phyloP scores from a whole-genome alignment of 1,140 invertebrate species.

The Ceratina australensis region DNA sequence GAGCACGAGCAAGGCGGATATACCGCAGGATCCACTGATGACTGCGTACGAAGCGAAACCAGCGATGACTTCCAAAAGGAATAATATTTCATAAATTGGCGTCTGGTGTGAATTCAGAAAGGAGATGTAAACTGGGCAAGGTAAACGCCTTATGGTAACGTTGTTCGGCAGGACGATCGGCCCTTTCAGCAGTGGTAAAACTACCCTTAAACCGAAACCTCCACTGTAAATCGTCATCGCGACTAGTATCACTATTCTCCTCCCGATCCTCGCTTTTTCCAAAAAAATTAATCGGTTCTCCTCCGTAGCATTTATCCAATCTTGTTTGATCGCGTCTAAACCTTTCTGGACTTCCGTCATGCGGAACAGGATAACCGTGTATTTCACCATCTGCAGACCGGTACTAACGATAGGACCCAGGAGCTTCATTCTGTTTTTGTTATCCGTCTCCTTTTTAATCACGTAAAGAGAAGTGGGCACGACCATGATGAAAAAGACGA shows the following conservation, averaged over 20 bases:
- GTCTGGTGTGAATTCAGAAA: constrained; percentile 45
- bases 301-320: constrained; percentile 54
- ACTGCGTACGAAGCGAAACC: too few relatives aligned
- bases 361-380: constrained; percentile 50
- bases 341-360: constrained; percentile 54
- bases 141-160: constrained; percentile 37
- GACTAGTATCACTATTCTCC: constrained; percentile 16
- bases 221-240: constrained; percentile 19
- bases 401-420: constrained; percentile 64
- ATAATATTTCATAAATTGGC: constrained; percentile 59
- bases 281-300: constrained; percentile 26
- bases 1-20: too few relatives aligned
- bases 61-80: constrained; percentile 37
- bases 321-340: constrained; percentile 58
- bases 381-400: constrained; percentile 62
- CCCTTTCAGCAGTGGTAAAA: constrained; percentile 25
- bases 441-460: constrained; percentile 6
- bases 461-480: constrained; percentile 23
- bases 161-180: constrained; percentile 9
- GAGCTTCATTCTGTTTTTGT: constrained; percentile 54
- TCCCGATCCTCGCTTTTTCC: constrained; percentile 17
- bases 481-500: constrained; percentile 1
- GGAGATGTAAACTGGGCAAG: constrained; percentile 53
- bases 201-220: constrained; percentile 31
- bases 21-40: too few relatives aligned